These are phyloP conservation scores for Sepiola atlantica DNA, from an alignment of 2,888 invertebrate genomes.

Conservation along the genomic window DNA sequence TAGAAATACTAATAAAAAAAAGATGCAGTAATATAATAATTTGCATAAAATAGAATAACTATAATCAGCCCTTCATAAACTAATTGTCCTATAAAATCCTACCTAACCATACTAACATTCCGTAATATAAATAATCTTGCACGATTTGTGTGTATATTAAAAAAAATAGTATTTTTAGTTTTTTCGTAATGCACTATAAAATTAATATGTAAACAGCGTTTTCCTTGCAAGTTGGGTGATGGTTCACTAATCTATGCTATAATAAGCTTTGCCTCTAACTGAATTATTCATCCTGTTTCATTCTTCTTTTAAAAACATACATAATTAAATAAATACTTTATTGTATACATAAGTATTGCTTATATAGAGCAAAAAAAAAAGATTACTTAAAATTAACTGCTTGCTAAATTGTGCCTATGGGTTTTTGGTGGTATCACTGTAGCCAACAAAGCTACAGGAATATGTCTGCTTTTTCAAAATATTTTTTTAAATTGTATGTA, in stretches of 20 bases:
- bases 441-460: not conserved
- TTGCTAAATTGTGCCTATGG: not conserved
- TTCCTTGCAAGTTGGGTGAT: not conserved
- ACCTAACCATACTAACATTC: not conserved
- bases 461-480: not conserved
- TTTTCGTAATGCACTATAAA: not conserved
- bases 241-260: not conserved
- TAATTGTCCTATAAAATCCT: not conserved
- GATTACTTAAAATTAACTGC: not conserved
- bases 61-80: not conserved
- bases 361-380: too few relatives aligned
- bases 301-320: not conserved
- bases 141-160: not conserved
- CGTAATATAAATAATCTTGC: not conserved
- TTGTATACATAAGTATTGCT: not conserved
- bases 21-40: not conserved
- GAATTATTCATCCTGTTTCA: not conserved
- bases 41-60: not conserved
- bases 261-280: not conserved
- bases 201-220: not conserved
- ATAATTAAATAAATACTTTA: not conserved
- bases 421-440: not conserved
- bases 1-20: not conserved
- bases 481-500: not conserved
- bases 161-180: not conserved